Conservation (phyloP, 2,113 vertebrate genomes). For the Balaeniceps rex region DNA sequence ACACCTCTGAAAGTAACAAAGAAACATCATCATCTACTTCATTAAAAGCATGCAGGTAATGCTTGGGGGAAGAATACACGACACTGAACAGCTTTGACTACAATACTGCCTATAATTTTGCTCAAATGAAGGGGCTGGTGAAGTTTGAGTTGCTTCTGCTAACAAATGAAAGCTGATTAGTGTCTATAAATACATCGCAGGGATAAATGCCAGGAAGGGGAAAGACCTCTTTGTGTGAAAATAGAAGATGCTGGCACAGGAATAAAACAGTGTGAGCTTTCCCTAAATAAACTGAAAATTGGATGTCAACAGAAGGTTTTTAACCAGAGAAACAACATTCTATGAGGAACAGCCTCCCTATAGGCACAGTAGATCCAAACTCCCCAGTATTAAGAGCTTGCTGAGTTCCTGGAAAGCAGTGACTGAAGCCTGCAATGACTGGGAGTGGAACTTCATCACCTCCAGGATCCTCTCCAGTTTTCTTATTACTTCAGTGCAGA, state of each 20-base stretch:
- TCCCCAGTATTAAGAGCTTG: background rate
- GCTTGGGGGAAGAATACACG: background rate
- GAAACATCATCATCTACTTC: background rate
- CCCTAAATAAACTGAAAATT: slow-evolving; percentile 17
- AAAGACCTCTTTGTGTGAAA: slow-evolving; percentile 22
- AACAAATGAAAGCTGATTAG: slow-evolving; percentile 1
- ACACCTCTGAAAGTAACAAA: background rate
- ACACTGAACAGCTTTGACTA: background rate
- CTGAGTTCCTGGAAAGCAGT: background rate
- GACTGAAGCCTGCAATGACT: background rate
- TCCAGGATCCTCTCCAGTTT: background rate
- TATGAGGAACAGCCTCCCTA: background rate
- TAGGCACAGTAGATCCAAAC: background rate
- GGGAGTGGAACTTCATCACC: background rate
- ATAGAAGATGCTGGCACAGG: slow-evolving; percentile 22
- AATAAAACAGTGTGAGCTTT: slow-evolving; percentile 5
- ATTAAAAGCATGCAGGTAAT: background rate
- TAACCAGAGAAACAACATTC: background rate
- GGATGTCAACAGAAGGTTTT: slow-evolving; percentile 27
- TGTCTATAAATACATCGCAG: slow-evolving; percentile 32
- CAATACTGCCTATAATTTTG: background rate
- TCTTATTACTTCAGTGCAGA: background rate
- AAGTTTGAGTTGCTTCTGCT: background rate
- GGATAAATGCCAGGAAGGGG: slow-evolving; percentile 13
- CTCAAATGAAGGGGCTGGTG: background rate